A percentile compares a stretch with the other conserved stretches of the same genome.
These are phyloP conservation scores for Eolophus roseicapilla DNA, from an alignment of 2,113 vertebrate genomes.

Conservation along the genomic window DNA sequence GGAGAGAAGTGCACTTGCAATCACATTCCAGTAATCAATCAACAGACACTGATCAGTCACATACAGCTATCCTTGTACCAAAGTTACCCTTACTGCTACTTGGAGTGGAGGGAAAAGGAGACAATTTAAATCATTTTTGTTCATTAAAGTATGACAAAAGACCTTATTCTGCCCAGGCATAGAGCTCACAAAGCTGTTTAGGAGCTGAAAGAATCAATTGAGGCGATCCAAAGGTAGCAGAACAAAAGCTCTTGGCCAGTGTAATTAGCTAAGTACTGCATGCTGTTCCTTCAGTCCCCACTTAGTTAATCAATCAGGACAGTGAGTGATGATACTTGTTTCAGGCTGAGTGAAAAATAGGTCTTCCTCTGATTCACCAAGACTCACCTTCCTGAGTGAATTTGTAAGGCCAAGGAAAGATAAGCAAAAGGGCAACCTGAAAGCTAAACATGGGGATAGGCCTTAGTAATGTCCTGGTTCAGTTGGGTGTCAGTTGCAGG, in stretches of 20 bases:
- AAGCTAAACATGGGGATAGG: not conserved
- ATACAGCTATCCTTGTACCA: not conserved
- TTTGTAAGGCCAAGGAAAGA: not conserved
- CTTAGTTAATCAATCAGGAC: not conserved
- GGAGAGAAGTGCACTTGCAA: not conserved
- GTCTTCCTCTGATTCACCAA: not conserved
- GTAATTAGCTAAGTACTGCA: conserved; percentile 47
- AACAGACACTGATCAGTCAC: not conserved
- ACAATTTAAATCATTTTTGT: conserved; percentile 19
- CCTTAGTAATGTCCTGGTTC: not conserved
- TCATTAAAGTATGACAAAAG: conserved; percentile 28
- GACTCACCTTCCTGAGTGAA: not conserved
- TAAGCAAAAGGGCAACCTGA: not conserved
- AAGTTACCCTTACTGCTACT: not conserved
- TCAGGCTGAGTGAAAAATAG: not conserved
- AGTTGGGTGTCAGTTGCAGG: not conserved
- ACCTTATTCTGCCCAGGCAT: conserved; percentile 13
- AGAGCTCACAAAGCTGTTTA: conserved; percentile 40
- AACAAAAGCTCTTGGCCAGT: not conserved
- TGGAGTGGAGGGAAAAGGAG: not conserved
- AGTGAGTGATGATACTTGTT: not conserved
- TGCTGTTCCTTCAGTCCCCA: not conserved
- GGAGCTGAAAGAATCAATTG: conserved; percentile 43
- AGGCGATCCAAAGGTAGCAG: conserved; percentile 10
- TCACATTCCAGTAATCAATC: not conserved